Evolutionary conservation across 2,888 invertebrate species (phyloP), one percentile per base, ranked within the genome.

Genomic region (Agriopis aurantiaria): DNA sequence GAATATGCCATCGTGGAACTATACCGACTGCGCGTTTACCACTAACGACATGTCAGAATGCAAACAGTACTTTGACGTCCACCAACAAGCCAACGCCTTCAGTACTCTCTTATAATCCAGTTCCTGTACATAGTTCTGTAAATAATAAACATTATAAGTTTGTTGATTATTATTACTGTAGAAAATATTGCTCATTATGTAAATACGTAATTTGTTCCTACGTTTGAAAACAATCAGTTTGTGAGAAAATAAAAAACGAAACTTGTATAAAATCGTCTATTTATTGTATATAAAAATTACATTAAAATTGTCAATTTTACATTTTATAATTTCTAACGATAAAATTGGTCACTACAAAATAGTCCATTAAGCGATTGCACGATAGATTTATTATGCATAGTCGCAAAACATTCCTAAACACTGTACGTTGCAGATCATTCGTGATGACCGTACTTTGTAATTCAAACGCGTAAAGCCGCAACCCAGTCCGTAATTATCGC

Each of bases 221-320:
- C 77, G 81, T 82, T 81, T 84, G 78, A 80, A 77, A 76, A 69
- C 48, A 74, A 79, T 79, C 80, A 80, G 80, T 84, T 82, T 81
- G 81, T 80, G 81, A 85, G 45, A 76, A 80, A 83, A 85, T 81
- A 82, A 83, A 89, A 91, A 88, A 85, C 79, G 77, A 81, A 79
- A 84, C 91, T 91, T 92, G 89, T 93, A 94, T 90, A 94, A 93
- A 94, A 93, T 87, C 88, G 88, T 92, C 92, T 93, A 94, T 94
- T 95, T 93, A 93, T 92, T 94, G 93, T 94, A 93, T 93, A 94
- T 92, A 94, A 94, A 93, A 93, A 91, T 93, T 93, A 93, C 94
- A 92, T 93, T 93, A 92, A 92, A 93, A 93, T 93, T 92, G 92
- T 93, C 92, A 92, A 92, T 91, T 93, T 93, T 93, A 93, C 92